Base-by-base conservation (phyloP, 2,888 invertebrate genomes). In the Leptinotarsa tumamoca region DNA sequence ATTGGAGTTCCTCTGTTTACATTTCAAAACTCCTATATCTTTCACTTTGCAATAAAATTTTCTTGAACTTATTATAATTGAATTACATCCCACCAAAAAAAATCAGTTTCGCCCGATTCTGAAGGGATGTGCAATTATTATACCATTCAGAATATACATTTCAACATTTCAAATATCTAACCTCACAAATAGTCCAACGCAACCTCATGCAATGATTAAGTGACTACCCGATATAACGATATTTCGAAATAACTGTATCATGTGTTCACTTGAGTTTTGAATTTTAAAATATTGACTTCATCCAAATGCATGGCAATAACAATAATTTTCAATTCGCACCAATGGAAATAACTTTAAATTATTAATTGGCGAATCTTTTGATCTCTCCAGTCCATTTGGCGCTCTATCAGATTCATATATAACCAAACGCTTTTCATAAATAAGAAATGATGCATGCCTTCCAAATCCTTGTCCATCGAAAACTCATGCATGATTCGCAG, bases 331-430 rank as follows among this genome's bases (percentile, higher is more conserved):
- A 21, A 14, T 68, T 56, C 14, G 43, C 67, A 69, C 67, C 58
- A 49, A 67, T 75, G 68, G 67, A 75, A 72, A 50, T 49, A 63
- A 52, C 54, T 66, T 56, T 69, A 21, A 75, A 69, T 72, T 67
- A 72, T 75, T 50, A 70, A 74, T 74, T 67, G 56, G 66, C 67
- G 52, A 75, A 69, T 66, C 72, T 72, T 75, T 75, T 75, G 75
- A 75, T 72, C 72, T 75, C n/a, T 72, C 66, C 72, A 69, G 66
- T 63, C 67, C 66, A 63, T 69, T 68, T 75, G 75, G 75, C 72
- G 72, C 61, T 69, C 68, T 50, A 56, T 56, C 75, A 58, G 50
- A 54, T 69, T 72, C 66, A 72, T 68, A 58, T 72, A 75, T 75
- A 49, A 70, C 10, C 43, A 43, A 63, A 27, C n/a, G 43, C n/a